Base-by-base conservation (phyloP, 1,140 invertebrate species). In the Neodiprion pinetum region DNA sequence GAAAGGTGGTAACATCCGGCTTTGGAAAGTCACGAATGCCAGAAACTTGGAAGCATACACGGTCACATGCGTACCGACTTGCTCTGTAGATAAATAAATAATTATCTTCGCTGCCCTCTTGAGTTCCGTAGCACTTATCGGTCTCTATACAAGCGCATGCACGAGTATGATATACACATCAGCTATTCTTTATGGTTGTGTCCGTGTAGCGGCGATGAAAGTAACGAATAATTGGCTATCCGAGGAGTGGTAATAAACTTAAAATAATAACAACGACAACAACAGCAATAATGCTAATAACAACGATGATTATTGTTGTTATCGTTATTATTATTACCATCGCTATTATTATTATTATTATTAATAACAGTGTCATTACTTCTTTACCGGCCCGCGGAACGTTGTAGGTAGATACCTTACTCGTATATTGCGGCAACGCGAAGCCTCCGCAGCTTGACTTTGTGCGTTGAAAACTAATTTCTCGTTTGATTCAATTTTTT, bases 401-500 rank as follows among this genome's bases (percentile, higher is more conserved):
- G 28, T 40, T 40, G 28, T 40, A 40, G 28, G 28, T 40, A 1
- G 28, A 5, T 40, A 40, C 1, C 28, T 40, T 40, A n/a, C n/a
- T n/a, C n/a, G n/a, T n/a, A 40, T 40, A 40, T 40, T 5, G 53
- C 53, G 53, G n/a, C n/a, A 61, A 61, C 53, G n/a, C 53, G 53
- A 61, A 40, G 11, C 53, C 9, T 12, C 53, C n/a, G 9, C 53
- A 40, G 28, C 28, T 40, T 40, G 11, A 9, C 53, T 61, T 17
- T 17, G 11, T 17, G n/a, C 53, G 53, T 14, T 61, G 53, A 61
- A 61, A 61, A 61, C 53, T 61, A 61, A 61, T 61, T 61, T 61
- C 53, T 61, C n/a, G 53, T 61, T 61, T 61, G 53, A 61, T 61
- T 61, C 53, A 61, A 61, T 61, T 61, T 61, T 61, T 61, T 14